These are phyloP conservation scores for Lagodon rhomboides DNA, from an alignment of 2,797 vertebrate species.

Conservation along the genomic window DNA sequence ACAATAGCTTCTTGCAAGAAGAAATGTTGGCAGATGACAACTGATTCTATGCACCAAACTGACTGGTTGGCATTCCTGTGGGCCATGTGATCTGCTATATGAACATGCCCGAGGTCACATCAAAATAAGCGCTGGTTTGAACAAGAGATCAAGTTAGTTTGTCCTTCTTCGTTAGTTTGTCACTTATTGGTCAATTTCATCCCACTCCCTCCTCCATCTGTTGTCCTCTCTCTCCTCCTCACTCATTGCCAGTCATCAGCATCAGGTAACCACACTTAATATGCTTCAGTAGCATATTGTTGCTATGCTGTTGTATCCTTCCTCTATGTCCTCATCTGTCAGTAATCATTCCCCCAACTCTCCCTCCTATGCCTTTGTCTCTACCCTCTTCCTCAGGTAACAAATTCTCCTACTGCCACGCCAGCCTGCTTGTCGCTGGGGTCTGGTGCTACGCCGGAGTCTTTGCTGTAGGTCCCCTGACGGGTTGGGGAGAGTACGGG, in stretches of 20 bases:
- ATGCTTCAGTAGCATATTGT: constrained; percentile 45
- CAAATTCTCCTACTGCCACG: constrained; percentile 86
- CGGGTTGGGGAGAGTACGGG: constrained; percentile 88
- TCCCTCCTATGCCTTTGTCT: constrained; percentile 16
- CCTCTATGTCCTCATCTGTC: constrained; percentile 34
- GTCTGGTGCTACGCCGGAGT: constrained; percentile 88
- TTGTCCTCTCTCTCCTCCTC: constrained; percentile 16
- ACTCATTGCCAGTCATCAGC: constrained; percentile 28
- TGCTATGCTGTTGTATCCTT: constrained; percentile 24
- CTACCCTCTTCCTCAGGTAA: constrained; percentile 79
- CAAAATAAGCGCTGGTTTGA: constrained; percentile 2
- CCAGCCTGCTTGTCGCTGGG: constrained; percentile 81
- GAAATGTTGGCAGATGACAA: too few species aligned
- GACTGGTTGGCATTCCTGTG: background rate
- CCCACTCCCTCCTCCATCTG: background rate
- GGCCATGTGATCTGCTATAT: constrained; percentile 19
- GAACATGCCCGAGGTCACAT: constrained; percentile 15
- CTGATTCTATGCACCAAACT: background rate
- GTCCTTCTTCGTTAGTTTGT: constrained; percentile 13
- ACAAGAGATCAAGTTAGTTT: background rate
- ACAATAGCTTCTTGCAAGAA: background rate
- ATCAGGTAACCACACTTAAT: constrained; percentile 37
- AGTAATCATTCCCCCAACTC: constrained; percentile 34
- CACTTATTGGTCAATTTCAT: constrained; percentile 9
- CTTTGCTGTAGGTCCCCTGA: constrained; percentile 88